phyloP scores from a whole-genome alignment of 1,140 invertebrate genomes.

The Sarcophaga bullata region DNA sequence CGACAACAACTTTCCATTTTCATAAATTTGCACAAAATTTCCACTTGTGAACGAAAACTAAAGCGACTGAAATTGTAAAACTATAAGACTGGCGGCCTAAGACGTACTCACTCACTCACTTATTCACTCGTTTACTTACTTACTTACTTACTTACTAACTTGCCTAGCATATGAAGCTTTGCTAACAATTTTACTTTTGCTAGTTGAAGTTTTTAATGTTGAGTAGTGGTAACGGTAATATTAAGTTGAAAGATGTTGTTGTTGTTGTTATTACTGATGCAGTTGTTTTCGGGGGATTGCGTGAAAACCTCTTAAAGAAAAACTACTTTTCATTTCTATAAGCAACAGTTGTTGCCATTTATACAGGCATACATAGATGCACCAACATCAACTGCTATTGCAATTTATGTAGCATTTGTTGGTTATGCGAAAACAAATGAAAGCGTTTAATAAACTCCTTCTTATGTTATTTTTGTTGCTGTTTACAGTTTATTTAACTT shows the following conservation, averaged over 20 bases:
- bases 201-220: neutral
- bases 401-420: neutral
- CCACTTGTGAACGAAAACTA: constrained; percentile 5
- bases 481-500: neutral
- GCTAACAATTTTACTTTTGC: neutral
- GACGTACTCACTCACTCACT: neutral
- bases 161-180: neutral
- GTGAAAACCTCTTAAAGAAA: constrained; percentile 17
- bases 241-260: constrained; percentile 13
- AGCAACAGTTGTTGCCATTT: neutral
- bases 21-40: constrained; percentile 27
- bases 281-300: neutral
- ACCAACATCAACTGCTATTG: neutral
- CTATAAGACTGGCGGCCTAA: neutral
- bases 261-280: too few species aligned
- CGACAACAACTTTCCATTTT: constrained; percentile 26
- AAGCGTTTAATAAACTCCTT: constrained; percentile 26
- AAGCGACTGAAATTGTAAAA: neutral
- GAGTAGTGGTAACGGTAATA: neutral
- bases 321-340: constrained; percentile 24
- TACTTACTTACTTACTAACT: neutral
- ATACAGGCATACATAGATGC: neutral
- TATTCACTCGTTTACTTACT: neutral
- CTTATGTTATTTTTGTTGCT: neutral
- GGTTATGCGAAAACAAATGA: constrained; percentile 14